Conservation (phyloP, 2,113 vertebrate species). For the Cynoglossus semilaevis region DNA sequence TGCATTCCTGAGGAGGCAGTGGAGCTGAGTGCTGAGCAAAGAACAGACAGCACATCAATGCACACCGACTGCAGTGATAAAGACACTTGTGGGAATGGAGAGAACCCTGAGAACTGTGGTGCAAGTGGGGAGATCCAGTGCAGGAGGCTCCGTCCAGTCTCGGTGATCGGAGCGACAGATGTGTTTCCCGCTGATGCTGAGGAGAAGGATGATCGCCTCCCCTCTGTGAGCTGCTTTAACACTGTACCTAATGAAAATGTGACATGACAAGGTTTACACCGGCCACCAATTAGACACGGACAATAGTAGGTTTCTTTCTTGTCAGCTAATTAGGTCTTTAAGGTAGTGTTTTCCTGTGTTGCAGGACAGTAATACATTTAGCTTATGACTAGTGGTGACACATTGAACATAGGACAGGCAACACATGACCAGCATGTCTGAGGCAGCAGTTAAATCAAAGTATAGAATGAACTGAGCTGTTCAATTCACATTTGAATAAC, state of each 20-base stretch:
- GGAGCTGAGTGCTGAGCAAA: constrained; percentile 49
- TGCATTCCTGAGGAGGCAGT: constrained; percentile 88
- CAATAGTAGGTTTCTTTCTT: background rate
- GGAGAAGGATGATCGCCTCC: constrained; percentile 80
- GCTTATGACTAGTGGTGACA: too few relatives aligned
- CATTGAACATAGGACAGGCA: too few relatives aligned
- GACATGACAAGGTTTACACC: too few relatives aligned
- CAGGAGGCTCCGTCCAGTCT: constrained; percentile 82
- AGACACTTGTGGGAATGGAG: constrained; percentile 3
- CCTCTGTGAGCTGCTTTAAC: constrained; percentile 83
- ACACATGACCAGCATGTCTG: too few relatives aligned
- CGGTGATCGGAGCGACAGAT: constrained; percentile 85
- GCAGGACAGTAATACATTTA: too few relatives aligned
- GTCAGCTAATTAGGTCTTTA: too few relatives aligned
- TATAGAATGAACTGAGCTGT: too few relatives aligned
- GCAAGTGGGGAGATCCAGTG: constrained; percentile 54
- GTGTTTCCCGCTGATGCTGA: constrained; percentile 76
- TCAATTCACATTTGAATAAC: too few relatives aligned
- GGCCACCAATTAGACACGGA: background rate
- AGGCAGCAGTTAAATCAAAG: too few relatives aligned
- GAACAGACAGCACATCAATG: constrained; percentile 27
- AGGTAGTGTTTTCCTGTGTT: too few relatives aligned
- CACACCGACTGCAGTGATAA: constrained; percentile 35
- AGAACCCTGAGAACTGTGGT: constrained; percentile 35
- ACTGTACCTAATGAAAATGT: background rate